phyloP scores from a whole-genome alignment of 2,797 vertebrate genomes.

The Tinamus major region DNA sequence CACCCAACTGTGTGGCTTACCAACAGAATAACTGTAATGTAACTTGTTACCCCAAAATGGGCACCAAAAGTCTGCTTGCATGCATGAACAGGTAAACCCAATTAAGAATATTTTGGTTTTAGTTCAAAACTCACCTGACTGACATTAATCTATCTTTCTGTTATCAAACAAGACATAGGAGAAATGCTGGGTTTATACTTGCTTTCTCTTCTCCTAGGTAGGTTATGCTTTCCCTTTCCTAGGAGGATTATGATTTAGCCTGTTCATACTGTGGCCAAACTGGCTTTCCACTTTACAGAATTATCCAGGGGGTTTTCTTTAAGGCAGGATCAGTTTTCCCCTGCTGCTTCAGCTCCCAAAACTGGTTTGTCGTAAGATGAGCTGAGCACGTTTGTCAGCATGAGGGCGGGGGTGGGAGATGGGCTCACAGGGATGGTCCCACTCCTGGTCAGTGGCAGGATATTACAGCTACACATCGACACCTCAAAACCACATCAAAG shows the following conservation, averaged over 20 bases:
- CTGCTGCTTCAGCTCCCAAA: conserved; percentile 11
- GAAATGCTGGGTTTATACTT: neutral
- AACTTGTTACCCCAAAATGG: neutral
- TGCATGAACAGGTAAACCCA: neutral
- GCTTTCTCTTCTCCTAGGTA: neutral
- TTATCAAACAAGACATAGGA: neutral
- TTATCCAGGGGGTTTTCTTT: neutral
- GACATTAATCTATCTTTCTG: neutral
- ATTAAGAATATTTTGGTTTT: neutral
- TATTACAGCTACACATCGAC: neutral
- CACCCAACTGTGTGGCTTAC: neutral
- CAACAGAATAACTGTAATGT: neutral
- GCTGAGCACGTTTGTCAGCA: neutral
- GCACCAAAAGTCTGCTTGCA: neutral
- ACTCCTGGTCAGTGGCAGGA: conserved; percentile 5
- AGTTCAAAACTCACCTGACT: neutral
- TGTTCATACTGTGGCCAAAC: neutral
- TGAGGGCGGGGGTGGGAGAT: neutral
- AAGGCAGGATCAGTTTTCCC: neutral
- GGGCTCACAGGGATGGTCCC: neutral
- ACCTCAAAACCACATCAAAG: conserved; percentile 50
- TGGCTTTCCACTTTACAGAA: neutral
- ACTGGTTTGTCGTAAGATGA: neutral
- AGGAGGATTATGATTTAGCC: neutral
- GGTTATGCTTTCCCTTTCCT: neutral